A percentile compares a stretch with the other conserved stretches of the same genome.
Conservation (phyloP, 2,113 vertebrate species). For the Electrona antarctica region DNA sequence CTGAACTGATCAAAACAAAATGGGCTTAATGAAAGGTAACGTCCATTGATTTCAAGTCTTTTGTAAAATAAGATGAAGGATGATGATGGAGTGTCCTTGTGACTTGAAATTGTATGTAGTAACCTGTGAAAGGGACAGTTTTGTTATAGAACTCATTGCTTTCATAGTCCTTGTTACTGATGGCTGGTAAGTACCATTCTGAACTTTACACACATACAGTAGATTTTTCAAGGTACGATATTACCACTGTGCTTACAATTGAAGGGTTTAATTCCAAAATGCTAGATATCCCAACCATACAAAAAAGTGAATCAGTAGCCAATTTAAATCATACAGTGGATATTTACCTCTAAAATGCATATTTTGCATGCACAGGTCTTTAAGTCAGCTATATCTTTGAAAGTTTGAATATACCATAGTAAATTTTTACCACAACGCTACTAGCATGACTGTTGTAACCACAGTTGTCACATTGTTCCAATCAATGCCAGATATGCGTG, state of each 20-base stretch:
- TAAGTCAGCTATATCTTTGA: too few relatives aligned
- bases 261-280: too few relatives aligned
- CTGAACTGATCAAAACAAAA: slow-evolving; percentile 17
- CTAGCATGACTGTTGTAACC: too few relatives aligned
- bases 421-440: too few relatives aligned
- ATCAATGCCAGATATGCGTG: too few relatives aligned
- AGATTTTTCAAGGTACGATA: slow-evolving; percentile 51
- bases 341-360: too few relatives aligned
- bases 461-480: too few relatives aligned
- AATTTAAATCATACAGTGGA: too few relatives aligned
- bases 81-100: slow-evolving; percentile 26
- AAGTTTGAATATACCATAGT: too few relatives aligned
- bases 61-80: slow-evolving; percentile 30
- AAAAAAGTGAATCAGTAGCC: too few relatives aligned
- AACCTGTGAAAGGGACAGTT: slow-evolving; percentile 21
- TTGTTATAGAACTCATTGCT: slow-evolving; percentile 23
- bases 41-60: slow-evolving; percentile 31
- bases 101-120: slow-evolving; percentile 20
- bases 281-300: too few relatives aligned
- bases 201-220: slow-evolving; percentile 21
- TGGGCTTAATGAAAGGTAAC: slow-evolving; percentile 7
- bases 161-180: slow-evolving; percentile 22
- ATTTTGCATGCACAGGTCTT: too few relatives aligned
- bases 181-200: slow-evolving; percentile 16
- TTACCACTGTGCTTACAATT: slow-evolving; percentile 25